These are phyloP conservation scores for Lonchura striata DNA, from an alignment of 2,113 vertebrate genomes.

Conservation along the genomic window DNA sequence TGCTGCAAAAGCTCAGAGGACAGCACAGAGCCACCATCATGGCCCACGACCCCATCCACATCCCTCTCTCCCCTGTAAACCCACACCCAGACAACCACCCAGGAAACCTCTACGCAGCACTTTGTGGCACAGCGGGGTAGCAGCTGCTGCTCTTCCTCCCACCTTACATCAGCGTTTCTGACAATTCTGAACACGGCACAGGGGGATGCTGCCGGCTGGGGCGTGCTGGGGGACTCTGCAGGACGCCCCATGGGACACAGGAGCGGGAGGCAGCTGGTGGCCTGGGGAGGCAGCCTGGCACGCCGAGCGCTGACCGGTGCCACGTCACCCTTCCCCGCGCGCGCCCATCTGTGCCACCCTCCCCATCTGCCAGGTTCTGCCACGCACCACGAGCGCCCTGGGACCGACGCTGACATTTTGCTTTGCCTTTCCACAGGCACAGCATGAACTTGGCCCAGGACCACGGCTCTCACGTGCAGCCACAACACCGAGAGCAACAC, in stretches of 20 bases:
- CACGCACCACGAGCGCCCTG: not conserved
- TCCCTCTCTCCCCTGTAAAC: not conserved
- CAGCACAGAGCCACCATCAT: not conserved
- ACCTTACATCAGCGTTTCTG: not conserved
- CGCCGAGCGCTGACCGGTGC: not conserved
- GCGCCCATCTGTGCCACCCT: not conserved
- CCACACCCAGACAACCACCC: not conserved
- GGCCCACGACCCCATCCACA: rapidly evolving
- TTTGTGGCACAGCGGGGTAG: rapidly evolving
- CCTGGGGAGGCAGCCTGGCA: not conserved
- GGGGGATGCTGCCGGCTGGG: not conserved
- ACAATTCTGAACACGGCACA: not conserved
- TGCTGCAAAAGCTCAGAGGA: not conserved
- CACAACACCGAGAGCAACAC: not conserved
- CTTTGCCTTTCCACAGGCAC: not conserved
- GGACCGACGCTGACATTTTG: not conserved
- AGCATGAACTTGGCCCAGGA: not conserved
- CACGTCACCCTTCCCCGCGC: not conserved
- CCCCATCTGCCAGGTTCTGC: not conserved
- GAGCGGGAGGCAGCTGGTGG: not conserved
- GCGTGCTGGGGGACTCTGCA: rapidly evolving
- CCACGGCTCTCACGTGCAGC: rapidly evolving
- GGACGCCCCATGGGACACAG: not conserved
- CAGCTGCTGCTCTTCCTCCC: not conserved
- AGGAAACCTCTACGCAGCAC: rapidly evolving